phyloP scores from a whole-genome alignment of 2,113 vertebrate genomes.

The Pyxicephalus adspersus region DNA sequence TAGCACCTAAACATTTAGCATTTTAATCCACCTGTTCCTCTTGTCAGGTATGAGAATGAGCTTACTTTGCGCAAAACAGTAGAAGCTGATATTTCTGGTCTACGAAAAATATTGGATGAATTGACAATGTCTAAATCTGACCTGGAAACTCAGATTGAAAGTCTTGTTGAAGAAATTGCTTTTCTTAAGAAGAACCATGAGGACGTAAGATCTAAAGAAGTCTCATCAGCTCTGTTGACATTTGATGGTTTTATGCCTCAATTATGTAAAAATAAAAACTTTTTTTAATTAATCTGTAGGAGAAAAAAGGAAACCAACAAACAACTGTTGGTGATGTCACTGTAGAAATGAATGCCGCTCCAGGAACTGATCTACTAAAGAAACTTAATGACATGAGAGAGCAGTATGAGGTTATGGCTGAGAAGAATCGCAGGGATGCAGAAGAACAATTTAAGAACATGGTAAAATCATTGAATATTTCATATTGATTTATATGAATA shows the following conservation, averaged over 20 bases:
- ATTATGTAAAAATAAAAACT: neutral
- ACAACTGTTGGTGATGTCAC: conserved; percentile 77
- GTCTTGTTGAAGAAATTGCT: conserved; percentile 78
- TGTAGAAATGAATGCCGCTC: conserved; percentile 85
- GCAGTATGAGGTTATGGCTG: conserved; percentile 80
- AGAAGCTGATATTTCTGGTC: conserved; percentile 57
- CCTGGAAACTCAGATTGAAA: conserved; percentile 78
- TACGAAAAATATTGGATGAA: conserved; percentile 71
- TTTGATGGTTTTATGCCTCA: too few species aligned
- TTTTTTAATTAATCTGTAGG: conserved; percentile 64
- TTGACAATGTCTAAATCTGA: conserved; percentile 66
- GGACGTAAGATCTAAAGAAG: conserved; percentile 69
- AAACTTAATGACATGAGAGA: conserved; percentile 80
- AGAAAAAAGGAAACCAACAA: conserved; percentile 76
- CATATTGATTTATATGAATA: too few species aligned
- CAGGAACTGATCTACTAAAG: conserved; percentile 79
- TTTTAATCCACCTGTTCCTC: neutral
- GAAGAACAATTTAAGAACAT: conserved; percentile 82
- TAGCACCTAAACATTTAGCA: too few species aligned
- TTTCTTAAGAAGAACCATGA: conserved; percentile 81
- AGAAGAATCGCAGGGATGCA: conserved; percentile 83
- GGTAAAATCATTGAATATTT: neutral
- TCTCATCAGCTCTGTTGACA: too few species aligned
- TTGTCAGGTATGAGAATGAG: neutral
- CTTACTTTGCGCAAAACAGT: neutral